Conservation (phyloP, 2,113 vertebrate genomes). For the Papio anubis region DNA sequence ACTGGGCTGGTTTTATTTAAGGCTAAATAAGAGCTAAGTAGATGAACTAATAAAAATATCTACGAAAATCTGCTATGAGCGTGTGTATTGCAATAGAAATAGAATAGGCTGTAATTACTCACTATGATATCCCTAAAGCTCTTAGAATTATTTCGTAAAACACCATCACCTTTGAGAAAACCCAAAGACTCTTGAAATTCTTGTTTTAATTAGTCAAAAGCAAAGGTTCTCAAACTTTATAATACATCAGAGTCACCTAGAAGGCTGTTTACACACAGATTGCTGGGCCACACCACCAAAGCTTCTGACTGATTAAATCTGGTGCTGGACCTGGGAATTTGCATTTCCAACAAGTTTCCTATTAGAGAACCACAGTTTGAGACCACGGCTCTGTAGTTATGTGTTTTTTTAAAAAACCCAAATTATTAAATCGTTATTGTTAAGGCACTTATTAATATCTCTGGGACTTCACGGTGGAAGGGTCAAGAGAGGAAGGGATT, state of each 20-base stretch:
- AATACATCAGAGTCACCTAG: background rate
- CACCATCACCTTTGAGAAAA: constrained; percentile 61
- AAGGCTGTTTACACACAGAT: constrained; percentile 11
- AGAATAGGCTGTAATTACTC: constrained; percentile 35
- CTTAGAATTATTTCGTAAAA: constrained; percentile 59
- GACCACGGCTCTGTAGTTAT: background rate
- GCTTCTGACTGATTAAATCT: background rate
- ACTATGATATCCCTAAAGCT: background rate
- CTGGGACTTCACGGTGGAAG: background rate
- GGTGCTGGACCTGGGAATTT: background rate
- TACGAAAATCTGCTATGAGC: background rate
- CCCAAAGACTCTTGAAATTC: constrained; percentile 26
- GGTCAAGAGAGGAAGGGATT: background rate
- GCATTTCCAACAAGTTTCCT: constrained; percentile 23
- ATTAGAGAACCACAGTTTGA: background rate
- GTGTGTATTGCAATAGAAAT: constrained; percentile 16
- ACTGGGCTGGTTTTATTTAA: background rate
- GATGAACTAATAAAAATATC: background rate
- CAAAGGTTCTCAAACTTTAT: constrained; percentile 37
- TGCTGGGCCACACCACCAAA: background rate
- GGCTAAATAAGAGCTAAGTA: constrained; percentile 44
- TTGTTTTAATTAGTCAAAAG: constrained; percentile 8
- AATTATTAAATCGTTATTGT: background rate
- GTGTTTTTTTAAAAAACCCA: background rate
- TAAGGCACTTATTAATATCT: background rate